phyloP scores from a whole-genome alignment of 2,888 invertebrate species.

The Zhuqinia jingwanae region DNA sequence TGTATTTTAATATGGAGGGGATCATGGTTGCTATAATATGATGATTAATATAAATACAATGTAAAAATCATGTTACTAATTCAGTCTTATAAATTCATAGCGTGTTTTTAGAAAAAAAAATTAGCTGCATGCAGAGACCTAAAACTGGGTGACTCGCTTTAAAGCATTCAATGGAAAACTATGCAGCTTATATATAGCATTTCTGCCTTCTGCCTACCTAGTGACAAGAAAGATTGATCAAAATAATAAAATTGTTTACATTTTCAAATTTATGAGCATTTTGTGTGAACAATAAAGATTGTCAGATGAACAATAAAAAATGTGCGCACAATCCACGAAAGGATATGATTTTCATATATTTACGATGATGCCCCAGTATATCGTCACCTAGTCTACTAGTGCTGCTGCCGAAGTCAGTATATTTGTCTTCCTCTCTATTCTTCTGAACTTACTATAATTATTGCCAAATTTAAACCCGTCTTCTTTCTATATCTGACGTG shows the following conservation, averaged over 20 bases:
- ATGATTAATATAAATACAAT: too few relatives aligned
- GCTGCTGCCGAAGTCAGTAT: too few relatives aligned
- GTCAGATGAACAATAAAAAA: conserved; percentile 27
- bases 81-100: too few relatives aligned
- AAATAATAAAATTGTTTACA: conserved; percentile 29
- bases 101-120: background rate
- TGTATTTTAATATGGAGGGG: too few relatives aligned
- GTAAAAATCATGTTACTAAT: too few relatives aligned
- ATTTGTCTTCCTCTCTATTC: too few relatives aligned
- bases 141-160: background rate
- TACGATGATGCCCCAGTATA: conserved; percentile 20
- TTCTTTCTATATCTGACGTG: too few relatives aligned
- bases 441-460: too few relatives aligned
- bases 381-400: conserved; percentile 21
- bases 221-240: conserved; percentile 13
- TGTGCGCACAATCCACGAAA: conserved; percentile 25
- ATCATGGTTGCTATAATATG: too few relatives aligned
- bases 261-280: conserved; percentile 33
- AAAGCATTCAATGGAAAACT: background rate
- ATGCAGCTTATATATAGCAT: too few relatives aligned
- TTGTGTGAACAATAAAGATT: conserved; percentile 25
- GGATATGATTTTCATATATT: conserved; percentile 35
- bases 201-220: background rate
- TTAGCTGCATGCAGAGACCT: background rate
- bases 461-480: too few relatives aligned